Percentiles rank a stretch among this genome's conserved stretches.
These are phyloP conservation scores for Neotoxoptera formosana DNA, from an alignment of 1,140 invertebrate species.

Conservation along the genomic window DNA sequence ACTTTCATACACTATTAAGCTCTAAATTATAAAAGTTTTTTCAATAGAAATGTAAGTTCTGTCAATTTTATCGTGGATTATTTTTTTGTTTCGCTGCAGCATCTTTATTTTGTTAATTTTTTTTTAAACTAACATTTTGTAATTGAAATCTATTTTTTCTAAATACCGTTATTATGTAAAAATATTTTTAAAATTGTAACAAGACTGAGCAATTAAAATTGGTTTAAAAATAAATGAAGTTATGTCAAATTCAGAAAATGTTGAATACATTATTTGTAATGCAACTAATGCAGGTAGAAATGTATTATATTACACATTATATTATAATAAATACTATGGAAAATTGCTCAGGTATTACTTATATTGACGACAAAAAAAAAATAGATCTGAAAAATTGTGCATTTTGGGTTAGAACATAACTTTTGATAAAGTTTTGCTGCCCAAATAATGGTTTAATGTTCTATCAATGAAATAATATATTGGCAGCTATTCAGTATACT, in stretches of 20 bases:
- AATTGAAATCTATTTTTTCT: no score
- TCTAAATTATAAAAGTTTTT: constrained; percentile 16
- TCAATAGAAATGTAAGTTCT: not conserved
- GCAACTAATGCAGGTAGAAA: not conserved
- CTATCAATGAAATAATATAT: not conserved
- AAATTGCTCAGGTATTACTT: not conserved
- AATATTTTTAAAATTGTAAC: no score
- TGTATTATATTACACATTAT: not conserved
- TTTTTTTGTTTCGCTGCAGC: not conserved
- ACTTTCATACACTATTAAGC: not conserved
- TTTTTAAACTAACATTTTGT: no score
- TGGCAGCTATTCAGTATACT: not conserved
- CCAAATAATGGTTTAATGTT: not conserved
- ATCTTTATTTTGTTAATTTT: not conserved
- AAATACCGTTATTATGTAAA: no score
- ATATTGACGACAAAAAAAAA: not conserved
- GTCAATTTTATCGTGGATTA: not conserved
- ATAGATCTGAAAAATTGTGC: not conserved
- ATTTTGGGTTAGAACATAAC: not conserved
- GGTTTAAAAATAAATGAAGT: not conserved
- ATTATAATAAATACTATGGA: not conserved
- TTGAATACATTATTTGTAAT: not conserved
- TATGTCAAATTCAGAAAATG: not conserved
- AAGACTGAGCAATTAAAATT: not conserved
- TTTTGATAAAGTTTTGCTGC: not conserved